Evolutionary conservation across 2,113 vertebrate genomes (phyloP), one percentile per base, ranked within the genome.

Genomic region (Triplophysa dalaica): DNA sequence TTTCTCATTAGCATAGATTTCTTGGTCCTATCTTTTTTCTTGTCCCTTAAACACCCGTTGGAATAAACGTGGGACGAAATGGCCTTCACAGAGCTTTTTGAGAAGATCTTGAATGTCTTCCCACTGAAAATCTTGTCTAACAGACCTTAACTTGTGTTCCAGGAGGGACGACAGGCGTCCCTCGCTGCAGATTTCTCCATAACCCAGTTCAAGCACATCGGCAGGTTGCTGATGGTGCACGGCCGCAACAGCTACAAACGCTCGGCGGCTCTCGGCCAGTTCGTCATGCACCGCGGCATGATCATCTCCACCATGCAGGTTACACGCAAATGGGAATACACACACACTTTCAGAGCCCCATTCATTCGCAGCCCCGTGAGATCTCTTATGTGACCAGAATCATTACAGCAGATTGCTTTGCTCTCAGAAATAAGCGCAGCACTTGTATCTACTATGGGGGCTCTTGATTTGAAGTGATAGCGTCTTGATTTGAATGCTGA

Each of bases 301-400:
- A 94, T 98, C 93, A 99, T 99, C 94, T 98, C 96, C 86, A 93
- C 96, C 89, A 98, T 98, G 97, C 97, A 99, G 97, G 97, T 96
- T 91, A 48, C 52, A 58, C 50, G 48, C 61, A 58, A 58, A 58
- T 21, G 54, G 1, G 8, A 21, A 58, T 58, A 4, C 8, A 22
- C n/a, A 38, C 33, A 38, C 33, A 11, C 43, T 2, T 12, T 45
- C n/a, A 21, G 19, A 9, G 16, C 54, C 8, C 17, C n/a, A 11
- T 58, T 45, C 43, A 11, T 12, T 12, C n/a, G 9, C 54, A 9
- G 16, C 54, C 8, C 19, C n/a, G 21, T 58, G n/a, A 58, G 54
- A 58, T 58, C 19, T 58, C 19, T 70, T 11, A 9, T 26, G 9
- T 33, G 2, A 8, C 43, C 21, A 16, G 21, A 33, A 5, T 70